These are phyloP conservation scores for Marcusenius ussheri DNA, from an alignment of 2,113 vertebrate genomes.

Conservation along the genomic window DNA sequence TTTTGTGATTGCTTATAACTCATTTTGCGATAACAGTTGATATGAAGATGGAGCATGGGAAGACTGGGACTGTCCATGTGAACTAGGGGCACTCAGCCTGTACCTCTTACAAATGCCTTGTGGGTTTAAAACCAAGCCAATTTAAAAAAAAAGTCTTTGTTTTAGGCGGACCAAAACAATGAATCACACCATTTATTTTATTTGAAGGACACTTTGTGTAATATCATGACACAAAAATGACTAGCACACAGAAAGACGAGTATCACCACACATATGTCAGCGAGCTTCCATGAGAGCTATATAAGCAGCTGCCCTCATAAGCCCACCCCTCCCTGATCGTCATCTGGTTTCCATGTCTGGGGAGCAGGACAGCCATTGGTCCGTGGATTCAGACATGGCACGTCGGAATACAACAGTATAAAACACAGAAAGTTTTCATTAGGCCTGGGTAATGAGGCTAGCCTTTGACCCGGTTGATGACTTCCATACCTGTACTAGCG, in stretches of 20 bases:
- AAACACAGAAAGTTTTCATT: constrained; percentile 96
- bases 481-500: constrained; percentile 94
- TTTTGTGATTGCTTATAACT: neutral
- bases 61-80: neutral
- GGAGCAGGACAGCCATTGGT: constrained; percentile 62
- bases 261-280: constrained; percentile 43
- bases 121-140: constrained; percentile 26
- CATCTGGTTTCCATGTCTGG: constrained; percentile 75
- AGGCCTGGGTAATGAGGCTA: constrained; percentile 96
- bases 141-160: neutral
- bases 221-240: constrained; percentile 81
- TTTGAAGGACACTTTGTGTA: constrained; percentile 73
- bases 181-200: constrained; percentile 51
- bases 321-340: constrained; percentile 70
- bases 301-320: constrained; percentile 52
- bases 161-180: neutral
- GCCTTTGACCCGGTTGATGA: constrained; percentile 95
- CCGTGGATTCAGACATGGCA: constrained; percentile 55
- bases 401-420: constrained; percentile 69
- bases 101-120: constrained; percentile 24
- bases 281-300: constrained; percentile 67
- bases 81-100: neutral
- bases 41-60: neutral
- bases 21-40: neutral
- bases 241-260: constrained; percentile 44